Conservation (phyloP, 2,797 vertebrate species). For the Labeo calbasu region DNA sequence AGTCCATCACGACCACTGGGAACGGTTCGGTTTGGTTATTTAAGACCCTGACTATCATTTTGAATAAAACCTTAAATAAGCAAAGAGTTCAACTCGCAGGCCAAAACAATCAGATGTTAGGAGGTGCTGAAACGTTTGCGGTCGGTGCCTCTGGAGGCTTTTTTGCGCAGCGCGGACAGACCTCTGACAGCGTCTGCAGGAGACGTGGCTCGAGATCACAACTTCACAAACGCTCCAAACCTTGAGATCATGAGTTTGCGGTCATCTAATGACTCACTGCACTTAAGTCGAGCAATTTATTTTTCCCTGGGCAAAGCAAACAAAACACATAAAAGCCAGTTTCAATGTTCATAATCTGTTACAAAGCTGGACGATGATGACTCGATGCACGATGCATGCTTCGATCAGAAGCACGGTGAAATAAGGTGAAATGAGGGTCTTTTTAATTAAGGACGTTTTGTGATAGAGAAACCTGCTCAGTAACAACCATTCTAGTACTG, state of each 20-base stretch:
- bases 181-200: slow-evolving; percentile 24
- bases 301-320: slow-evolving; percentile 26
- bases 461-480: background rate
- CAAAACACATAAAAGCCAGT: slow-evolving; percentile 40
- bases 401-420: slow-evolving; percentile 45
- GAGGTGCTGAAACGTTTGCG: slow-evolving; percentile 41
- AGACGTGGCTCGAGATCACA: slow-evolving; percentile 31
- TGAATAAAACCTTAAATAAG: slow-evolving; percentile 48
- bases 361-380: slow-evolving; percentile 38
- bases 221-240: background rate
- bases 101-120: slow-evolving; percentile 52
- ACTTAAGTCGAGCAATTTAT: slow-evolving; percentile 4
- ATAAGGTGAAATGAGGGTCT: background rate
- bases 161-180: slow-evolving; percentile 5
- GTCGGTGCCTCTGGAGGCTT: slow-evolving; percentile 38
- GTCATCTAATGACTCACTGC: slow-evolving; percentile 23
- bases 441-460: slow-evolving; percentile 41
- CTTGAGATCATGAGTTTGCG: slow-evolving; percentile 18
- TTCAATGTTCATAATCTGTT: slow-evolving; percentile 50
- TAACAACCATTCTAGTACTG: background rate
- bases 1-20: slow-evolving; percentile 43
- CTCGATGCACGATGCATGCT: slow-evolving; percentile 51
- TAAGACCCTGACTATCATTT: slow-evolving; percentile 28
- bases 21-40: slow-evolving; percentile 21
- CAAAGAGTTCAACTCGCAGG: slow-evolving; percentile 6